Evolutionary conservation across 2,797 vertebrate species (phyloP).

Genomic region (Channa striata): DNA sequence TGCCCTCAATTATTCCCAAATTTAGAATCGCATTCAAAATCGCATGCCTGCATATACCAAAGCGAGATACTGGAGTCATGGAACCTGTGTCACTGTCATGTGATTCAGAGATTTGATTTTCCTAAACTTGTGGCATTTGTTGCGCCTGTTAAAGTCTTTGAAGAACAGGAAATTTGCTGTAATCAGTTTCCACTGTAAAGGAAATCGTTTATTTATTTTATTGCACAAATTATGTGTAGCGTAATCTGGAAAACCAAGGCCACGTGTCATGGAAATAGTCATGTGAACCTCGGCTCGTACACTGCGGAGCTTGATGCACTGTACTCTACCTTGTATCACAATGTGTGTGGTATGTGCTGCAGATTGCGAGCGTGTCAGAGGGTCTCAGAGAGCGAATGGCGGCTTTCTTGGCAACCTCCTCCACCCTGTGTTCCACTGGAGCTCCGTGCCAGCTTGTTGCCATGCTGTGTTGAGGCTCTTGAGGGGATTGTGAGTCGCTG

Average conservation of each 20-base stretch:
- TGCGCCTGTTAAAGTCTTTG: background rate
- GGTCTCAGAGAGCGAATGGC: constrained; percentile 31
- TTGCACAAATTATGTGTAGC: background rate
- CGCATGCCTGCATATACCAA: constrained; percentile 37
- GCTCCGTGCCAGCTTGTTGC: constrained; percentile 63
- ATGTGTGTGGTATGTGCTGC: constrained; percentile 32
- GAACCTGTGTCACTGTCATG: background rate
- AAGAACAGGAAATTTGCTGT: background rate
- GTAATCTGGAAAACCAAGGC: background rate
- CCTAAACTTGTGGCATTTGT: constrained; percentile 1
- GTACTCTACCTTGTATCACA: constrained; percentile 1
- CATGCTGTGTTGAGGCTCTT: constrained; percentile 42
- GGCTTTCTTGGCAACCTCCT: constrained; percentile 43
- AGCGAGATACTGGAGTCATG: background rate
- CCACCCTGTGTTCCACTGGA: constrained; percentile 40
- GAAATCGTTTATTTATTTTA: background rate
- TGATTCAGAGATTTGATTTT: background rate
- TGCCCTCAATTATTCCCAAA: constrained; percentile 55
- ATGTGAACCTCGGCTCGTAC: background rate
- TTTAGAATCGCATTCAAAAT: constrained; percentile 48
- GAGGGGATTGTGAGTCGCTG: constrained; percentile 71
- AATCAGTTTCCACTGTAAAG: background rate
- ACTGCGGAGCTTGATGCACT: background rate
- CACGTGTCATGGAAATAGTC: constrained; percentile 19
- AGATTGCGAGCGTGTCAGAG: constrained; percentile 46